Evolutionary conservation across 1,140 invertebrate genomes (phyloP).

Genomic region (Diabrotica undecimpunctata): DNA sequence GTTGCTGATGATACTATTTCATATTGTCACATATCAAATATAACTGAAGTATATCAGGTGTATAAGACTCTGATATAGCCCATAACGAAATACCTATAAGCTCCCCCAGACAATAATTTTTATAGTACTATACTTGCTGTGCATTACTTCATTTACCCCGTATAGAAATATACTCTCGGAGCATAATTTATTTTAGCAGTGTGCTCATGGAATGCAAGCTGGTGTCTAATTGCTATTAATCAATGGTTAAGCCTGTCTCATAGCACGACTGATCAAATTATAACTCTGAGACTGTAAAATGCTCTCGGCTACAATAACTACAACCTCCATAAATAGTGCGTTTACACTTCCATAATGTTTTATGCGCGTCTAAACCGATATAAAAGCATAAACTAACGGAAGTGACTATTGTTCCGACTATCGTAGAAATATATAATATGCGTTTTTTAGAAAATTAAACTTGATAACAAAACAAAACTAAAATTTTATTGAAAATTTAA

Average conservation of each 20-base stretch:
- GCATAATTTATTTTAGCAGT: constrained; percentile 24
- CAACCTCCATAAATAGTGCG: constrained; percentile 44
- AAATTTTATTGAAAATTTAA: too few species aligned
- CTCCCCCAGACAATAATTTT: too few species aligned
- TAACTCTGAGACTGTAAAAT: constrained; percentile 39
- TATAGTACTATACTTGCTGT: background rate
- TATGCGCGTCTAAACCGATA: constrained; percentile 25
- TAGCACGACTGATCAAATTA: constrained; percentile 47
- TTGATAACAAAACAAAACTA: too few species aligned
- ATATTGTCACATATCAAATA: too few species aligned
- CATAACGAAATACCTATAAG: too few species aligned
- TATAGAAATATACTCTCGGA: background rate
- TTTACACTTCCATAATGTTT: constrained; percentile 46
- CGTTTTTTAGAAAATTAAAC: too few species aligned
- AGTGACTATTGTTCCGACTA: background rate
- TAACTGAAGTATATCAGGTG: too few species aligned
- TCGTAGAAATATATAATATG: too few species aligned
- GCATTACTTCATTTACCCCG: background rate
- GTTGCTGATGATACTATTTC: too few species aligned
- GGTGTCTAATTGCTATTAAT: constrained; percentile 47
- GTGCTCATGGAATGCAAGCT: constrained; percentile 24
- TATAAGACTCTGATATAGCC: too few species aligned
- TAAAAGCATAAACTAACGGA: background rate
- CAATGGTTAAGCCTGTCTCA: constrained; percentile 43
- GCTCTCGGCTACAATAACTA: constrained; percentile 41